Evolutionary conservation across 1,140 invertebrate genomes (phyloP).

Genomic region (Tyrophagus putrescentiae): DNA sequence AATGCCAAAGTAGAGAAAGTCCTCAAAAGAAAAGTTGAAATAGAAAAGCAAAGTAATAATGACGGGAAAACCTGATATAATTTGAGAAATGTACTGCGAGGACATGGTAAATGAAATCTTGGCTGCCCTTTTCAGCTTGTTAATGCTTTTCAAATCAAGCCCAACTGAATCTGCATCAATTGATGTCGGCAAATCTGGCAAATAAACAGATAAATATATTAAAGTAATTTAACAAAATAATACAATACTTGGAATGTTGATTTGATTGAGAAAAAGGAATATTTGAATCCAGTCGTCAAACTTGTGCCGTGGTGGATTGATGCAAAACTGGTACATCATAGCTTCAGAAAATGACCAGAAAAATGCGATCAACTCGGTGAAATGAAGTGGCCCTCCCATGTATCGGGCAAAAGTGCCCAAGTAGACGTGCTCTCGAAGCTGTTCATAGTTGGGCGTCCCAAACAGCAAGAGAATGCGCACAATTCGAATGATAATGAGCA

Average conservation of each 20-base stretch:
- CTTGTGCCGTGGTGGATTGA: neutral
- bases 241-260: conserved; percentile 4
- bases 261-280: neutral
- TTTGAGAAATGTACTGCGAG: conserved; percentile 6
- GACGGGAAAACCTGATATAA: conserved; percentile 2
- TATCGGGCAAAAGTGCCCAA: neutral
- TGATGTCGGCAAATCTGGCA: neutral
- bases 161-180: neutral
- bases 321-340: neutral
- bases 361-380: conserved; percentile 3
- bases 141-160: neutral
- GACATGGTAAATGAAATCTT: conserved; percentile 9
- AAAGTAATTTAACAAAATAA: neutral
- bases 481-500: neutral
- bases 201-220: neutral
- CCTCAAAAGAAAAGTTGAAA: neutral
- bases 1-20: conserved; percentile 2
- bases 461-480: neutral
- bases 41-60: conserved; percentile 5
- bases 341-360: neutral
- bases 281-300: neutral
- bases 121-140: neutral
- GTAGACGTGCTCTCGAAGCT: neutral
- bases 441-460: neutral
- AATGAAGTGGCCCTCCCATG: neutral